phyloP scores from a whole-genome alignment of 2,113 vertebrate genomes.

The Muntiacus reevesi region DNA sequence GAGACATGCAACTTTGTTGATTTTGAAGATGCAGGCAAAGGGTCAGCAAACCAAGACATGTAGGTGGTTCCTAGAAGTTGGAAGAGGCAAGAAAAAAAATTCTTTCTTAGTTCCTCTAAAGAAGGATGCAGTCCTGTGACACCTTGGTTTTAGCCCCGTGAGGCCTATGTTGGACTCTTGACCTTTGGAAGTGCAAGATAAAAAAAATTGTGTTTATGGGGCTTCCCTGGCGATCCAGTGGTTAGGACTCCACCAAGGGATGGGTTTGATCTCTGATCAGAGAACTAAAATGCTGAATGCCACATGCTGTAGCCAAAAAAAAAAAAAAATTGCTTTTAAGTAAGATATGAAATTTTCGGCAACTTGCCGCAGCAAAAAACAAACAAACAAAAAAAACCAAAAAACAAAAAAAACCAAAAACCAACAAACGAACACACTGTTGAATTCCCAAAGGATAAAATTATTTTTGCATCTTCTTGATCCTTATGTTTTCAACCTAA shows the following conservation, averaged over 20 bases:
- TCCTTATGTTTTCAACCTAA: not conserved
- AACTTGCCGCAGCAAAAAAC: not conserved
- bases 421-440: too few relatives aligned
- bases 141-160: not conserved
- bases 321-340: not conserved
- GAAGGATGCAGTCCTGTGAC: not conserved
- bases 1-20: not conserved
- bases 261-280: not conserved
- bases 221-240: not conserved
- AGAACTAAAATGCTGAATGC: not conserved
- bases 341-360: not conserved
- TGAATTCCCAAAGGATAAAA: not conserved
- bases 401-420: not conserved
- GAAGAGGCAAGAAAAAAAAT: not conserved
- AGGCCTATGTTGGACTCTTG: not conserved
- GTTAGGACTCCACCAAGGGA: not conserved
- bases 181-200: not conserved
- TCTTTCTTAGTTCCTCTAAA: not conserved
- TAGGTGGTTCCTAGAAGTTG: not conserved
- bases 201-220: not conserved
- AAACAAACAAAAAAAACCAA: not conserved
- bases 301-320: not conserved
- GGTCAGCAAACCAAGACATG: not conserved
- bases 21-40: not conserved
- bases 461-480: not conserved